Percentiles rank a stretch among this genome's conserved stretches.
Evolutionary conservation across 1,140 invertebrate species (phyloP).

Genomic region (Pollicipes pollicipes): DNA sequence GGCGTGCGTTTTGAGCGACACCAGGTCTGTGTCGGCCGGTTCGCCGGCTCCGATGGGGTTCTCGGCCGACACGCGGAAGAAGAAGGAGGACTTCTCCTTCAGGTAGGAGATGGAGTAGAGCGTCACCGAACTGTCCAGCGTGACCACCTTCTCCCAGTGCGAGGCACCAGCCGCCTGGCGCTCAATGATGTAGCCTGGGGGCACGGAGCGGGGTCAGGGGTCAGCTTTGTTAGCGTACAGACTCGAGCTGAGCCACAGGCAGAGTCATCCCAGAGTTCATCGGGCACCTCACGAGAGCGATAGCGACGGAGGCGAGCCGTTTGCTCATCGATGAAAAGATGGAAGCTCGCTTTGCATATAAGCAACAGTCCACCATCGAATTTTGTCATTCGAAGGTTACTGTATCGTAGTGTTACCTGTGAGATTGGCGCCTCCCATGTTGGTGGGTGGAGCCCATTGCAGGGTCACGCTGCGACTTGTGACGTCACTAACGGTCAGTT

Average conservation of each 20-base stretch:
- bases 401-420: conserved; percentile 40
- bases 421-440: conserved; percentile 66
- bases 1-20: conserved; percentile 80
- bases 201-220: conserved; percentile 7
- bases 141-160: conserved; percentile 78
- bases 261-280: too few relatives aligned
- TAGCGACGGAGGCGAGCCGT: too few relatives aligned
- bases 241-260: too few relatives aligned
- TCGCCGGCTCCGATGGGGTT: conserved; percentile 69
- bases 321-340: too few relatives aligned
- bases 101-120: conserved; percentile 69
- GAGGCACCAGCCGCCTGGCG: conserved; percentile 51
- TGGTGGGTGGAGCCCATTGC: conserved; percentile 63
- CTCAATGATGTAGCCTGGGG: conserved; percentile 75
- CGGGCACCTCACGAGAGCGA: too few relatives aligned
- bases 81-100: conserved; percentile 68
- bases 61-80: conserved; percentile 81
- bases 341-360: conserved; percentile 25
- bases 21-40: conserved; percentile 53
- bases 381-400: not conserved
- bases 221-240: conserved; percentile 8
- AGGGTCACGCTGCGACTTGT: conserved; percentile 69
- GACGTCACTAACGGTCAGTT: conserved; percentile 53
- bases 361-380: not conserved
- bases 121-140: conserved; percentile 52